These are phyloP conservation scores for Tauraco erythrolophus DNA, from an alignment of 2,113 vertebrate genomes.

Conservation along the genomic window DNA sequence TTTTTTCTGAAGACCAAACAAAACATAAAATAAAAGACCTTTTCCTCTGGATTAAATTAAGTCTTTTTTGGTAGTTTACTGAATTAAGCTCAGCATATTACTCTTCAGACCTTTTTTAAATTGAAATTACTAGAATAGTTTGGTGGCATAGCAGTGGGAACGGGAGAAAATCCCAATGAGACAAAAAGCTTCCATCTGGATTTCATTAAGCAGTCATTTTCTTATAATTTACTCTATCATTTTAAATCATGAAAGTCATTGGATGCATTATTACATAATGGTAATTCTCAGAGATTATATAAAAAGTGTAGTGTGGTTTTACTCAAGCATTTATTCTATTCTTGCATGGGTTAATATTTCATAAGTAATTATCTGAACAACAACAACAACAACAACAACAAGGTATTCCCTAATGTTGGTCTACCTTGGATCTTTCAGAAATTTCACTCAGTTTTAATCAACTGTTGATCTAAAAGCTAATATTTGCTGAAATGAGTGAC, in stretches of 20 bases:
- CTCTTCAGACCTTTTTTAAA: not conserved
- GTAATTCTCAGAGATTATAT: not conserved
- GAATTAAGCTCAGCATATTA: not conserved
- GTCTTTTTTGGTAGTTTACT: not conserved
- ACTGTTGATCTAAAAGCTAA: not conserved
- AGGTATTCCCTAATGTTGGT: not conserved
- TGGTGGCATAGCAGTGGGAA: not conserved
- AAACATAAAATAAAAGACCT: not conserved
- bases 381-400: not conserved
- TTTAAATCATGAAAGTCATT: not conserved
- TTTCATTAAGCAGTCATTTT: slow-evolving; percentile 39
- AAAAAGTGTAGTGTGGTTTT: not conserved
- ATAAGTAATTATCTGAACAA: not conserved
- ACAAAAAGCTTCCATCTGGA: slow-evolving; percentile 16
- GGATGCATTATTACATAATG: not conserved
- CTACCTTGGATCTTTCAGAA: not conserved
- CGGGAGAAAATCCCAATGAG: slow-evolving; percentile 5
- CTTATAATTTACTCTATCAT: not conserved
- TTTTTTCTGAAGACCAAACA: not conserved
- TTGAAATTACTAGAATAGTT: not conserved
- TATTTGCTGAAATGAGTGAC: not conserved
- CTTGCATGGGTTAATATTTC: not conserved
- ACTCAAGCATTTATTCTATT: not conserved
- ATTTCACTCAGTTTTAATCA: not conserved
- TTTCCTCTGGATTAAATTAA: not conserved